Percentiles rank a stretch among this genome's conserved stretches.
These are phyloP conservation scores for Linepithema humile DNA, from an alignment of 1,140 invertebrate species.

Conservation along the genomic window DNA sequence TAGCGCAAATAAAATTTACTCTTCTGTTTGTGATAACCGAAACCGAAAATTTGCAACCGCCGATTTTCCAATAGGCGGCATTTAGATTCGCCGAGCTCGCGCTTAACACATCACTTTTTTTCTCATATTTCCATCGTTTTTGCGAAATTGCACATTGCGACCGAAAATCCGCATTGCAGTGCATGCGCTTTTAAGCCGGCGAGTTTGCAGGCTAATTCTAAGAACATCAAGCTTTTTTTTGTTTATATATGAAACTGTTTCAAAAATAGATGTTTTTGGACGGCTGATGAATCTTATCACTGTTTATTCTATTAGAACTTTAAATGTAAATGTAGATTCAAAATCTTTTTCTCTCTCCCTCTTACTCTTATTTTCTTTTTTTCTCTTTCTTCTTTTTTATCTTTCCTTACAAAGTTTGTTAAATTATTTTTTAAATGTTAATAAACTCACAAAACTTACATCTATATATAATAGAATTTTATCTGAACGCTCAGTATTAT, in stretches of 20 bases:
- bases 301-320: background rate
- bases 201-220: conserved; percentile 8
- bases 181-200: background rate
- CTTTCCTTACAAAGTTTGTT: too few species aligned
- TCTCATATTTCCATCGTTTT: background rate
- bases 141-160: background rate
- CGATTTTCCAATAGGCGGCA: background rate
- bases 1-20: conserved; percentile 15
- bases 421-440: background rate
- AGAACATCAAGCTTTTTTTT: background rate
- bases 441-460: background rate
- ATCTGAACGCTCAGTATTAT: background rate
- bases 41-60: background rate
- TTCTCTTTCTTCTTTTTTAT: too few species aligned
- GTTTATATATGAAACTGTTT: background rate
- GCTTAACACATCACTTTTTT: background rate
- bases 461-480: background rate
- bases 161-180: conserved; percentile 46
- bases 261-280: background rate
- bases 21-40: background rate
- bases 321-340: background rate
- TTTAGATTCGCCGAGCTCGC: background rate
- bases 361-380: too few species aligned
- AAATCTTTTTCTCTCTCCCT: too few species aligned
- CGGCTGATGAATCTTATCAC: background rate